Evolutionary conservation across 2,113 vertebrate genomes (phyloP), one percentile per base, ranked within the genome.

Genomic region (Rousettus leschenaultii): DNA sequence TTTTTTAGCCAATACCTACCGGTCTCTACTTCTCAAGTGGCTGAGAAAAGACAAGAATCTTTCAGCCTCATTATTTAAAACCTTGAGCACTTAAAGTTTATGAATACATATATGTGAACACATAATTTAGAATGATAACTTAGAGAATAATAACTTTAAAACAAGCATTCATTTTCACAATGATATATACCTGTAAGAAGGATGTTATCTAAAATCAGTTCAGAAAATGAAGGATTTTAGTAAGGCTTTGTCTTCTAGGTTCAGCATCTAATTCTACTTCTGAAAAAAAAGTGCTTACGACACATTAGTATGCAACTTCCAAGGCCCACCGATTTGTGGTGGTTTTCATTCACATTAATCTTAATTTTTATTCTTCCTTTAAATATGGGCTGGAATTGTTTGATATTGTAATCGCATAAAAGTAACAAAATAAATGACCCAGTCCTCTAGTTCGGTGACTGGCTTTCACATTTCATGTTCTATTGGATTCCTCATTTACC

Each of bases 171-270:
- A 6, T 85, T 92, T 96, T 93, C 33, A 71, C 87, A 91, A 63
- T 70, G n/a, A 48, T 78, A 79, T 80, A 55, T 87, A 61, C 35
- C 73, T 87, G 26, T 45, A 51, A 91, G 51, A 91, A 15, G n/a
- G 91, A 79, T 95, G 61, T 79, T 93, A 28, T 84, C 83, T 84
- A 61, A 89, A 88, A 93, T 63, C 63, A 85, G 68, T 73, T 86
- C 85, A 89, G n/a, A 83, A 86, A 89, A 94, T 80, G 40, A 65
- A 57, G 14, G 55, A 79, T 82, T 86, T 89, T 35, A 75, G 83
- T 86, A 78, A 65, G 57, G 19, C 38, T 95, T 87, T 71, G 59
- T 43, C 9, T 48, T 48, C 43, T 83, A 83, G 63, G 19, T 86
- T 73, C n/a, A 65, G 9, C 43, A 83, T 78, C 55, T 55, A 70